phyloP scores from a whole-genome alignment of 2,888 invertebrate species.

The Therioaphis trifolii region DNA sequence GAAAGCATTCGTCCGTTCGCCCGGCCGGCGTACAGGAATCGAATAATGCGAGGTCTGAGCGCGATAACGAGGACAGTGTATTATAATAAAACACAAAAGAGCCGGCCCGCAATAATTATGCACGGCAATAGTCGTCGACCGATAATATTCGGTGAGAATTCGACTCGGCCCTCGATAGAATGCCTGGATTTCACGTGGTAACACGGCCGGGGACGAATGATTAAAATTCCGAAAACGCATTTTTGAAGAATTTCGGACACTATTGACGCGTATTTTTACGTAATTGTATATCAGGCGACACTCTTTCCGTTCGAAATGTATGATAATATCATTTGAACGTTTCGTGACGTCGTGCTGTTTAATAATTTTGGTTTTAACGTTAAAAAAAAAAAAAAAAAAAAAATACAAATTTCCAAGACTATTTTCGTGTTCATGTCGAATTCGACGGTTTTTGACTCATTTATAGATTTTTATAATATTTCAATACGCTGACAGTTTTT shows the following conservation, averaged over 20 bases:
- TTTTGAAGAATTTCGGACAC: background rate
- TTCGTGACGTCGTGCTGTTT: no score
- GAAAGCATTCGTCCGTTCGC: background rate
- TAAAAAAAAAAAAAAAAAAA: no score
- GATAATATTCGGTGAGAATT: background rate
- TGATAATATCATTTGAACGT: no score
- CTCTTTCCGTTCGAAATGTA: no score
- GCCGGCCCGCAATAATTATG: background rate
- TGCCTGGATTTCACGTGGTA: background rate
- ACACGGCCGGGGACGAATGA: background rate
- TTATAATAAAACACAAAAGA: background rate
- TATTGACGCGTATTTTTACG: no score
- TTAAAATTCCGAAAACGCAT: background rate
- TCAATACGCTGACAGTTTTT: no score
- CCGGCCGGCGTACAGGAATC: background rate
- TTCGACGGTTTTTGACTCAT: no score
- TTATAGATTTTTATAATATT: no score
- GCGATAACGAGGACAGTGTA: background rate
- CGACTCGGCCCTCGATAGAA: background rate
- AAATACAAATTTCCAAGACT: no score
- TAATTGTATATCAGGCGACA: no score
- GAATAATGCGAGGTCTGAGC: slow-evolving; percentile 3
- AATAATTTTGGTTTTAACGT: no score
- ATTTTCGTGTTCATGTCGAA: no score
- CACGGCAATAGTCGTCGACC: background rate